A percentile compares a stretch with the other conserved stretches of the same genome.
These are phyloP conservation scores for Cantharis rufa DNA, from an alignment of 2,888 invertebrate species.

Conservation along the genomic window DNA sequence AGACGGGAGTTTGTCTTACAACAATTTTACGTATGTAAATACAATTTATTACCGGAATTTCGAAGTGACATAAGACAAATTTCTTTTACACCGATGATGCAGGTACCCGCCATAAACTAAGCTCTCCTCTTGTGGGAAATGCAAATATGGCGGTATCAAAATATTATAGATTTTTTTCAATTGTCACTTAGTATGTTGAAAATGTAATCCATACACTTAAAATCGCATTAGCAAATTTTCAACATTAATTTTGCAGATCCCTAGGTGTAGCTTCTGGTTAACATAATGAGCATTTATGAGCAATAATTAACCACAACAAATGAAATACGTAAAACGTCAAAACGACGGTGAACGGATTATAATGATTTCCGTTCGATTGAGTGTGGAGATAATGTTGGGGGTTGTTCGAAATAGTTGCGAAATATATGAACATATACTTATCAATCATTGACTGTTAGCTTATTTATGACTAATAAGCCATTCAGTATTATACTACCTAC, in stretches of 20 bases:
- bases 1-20: conserved; percentile 1
- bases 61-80: neutral
- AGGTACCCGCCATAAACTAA: neutral
- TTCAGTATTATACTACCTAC: neutral
- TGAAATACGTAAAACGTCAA: conserved; percentile 15
- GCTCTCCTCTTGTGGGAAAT: neutral
- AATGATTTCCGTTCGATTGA: conserved; percentile 25
- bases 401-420: conserved; percentile 18
- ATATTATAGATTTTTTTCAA: neutral
- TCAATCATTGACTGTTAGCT: conserved; percentile 34
- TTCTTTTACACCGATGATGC: neutral
- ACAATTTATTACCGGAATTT: neutral
- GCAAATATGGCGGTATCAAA: neutral
- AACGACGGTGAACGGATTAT: conserved; percentile 13
- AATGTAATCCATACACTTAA: neutral
- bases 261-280: conserved; percentile 8
- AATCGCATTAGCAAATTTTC: neutral
- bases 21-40: neutral
- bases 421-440: conserved; percentile 36
- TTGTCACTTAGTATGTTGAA: no score
- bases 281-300: conserved; percentile 13
- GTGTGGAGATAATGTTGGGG: conserved; percentile 11
- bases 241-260: neutral
- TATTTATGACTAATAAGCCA: neutral
- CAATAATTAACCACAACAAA: conserved; percentile 15